Conservation (phyloP, 2,797 vertebrate species). For the Rhynchotus rufescens region DNA sequence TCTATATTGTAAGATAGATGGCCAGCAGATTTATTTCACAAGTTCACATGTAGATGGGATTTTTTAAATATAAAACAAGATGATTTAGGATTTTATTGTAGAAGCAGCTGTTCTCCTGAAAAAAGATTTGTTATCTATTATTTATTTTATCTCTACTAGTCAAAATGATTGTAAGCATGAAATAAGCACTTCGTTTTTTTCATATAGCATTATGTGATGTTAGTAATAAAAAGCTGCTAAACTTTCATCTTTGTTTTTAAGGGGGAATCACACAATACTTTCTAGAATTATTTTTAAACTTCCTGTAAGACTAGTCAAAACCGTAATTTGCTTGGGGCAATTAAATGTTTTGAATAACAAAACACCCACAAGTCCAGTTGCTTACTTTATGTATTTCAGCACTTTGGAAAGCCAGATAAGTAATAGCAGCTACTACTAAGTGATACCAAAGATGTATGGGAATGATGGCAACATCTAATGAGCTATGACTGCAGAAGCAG, state of each 20-base stretch:
- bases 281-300: background rate
- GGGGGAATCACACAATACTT: background rate
- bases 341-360: background rate
- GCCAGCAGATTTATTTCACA: background rate
- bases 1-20: background rate
- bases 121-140: background rate
- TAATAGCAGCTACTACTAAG: background rate
- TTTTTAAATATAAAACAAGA: background rate
- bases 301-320: background rate
- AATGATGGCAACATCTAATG: background rate
- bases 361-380: background rate
- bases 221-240: background rate
- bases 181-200: background rate
- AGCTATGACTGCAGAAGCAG: background rate
- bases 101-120: background rate
- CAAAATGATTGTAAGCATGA: background rate
- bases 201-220: background rate
- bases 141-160: background rate
- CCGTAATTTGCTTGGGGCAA: background rate
- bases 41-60: background rate
- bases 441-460: fast-evolving
- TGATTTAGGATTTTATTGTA: background rate
- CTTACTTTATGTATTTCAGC: background rate
- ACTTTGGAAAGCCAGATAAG: background rate
- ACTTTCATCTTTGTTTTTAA: background rate